Conservation (phyloP, 2,797 vertebrate genomes). For the Corythornis leucogaster region DNA sequence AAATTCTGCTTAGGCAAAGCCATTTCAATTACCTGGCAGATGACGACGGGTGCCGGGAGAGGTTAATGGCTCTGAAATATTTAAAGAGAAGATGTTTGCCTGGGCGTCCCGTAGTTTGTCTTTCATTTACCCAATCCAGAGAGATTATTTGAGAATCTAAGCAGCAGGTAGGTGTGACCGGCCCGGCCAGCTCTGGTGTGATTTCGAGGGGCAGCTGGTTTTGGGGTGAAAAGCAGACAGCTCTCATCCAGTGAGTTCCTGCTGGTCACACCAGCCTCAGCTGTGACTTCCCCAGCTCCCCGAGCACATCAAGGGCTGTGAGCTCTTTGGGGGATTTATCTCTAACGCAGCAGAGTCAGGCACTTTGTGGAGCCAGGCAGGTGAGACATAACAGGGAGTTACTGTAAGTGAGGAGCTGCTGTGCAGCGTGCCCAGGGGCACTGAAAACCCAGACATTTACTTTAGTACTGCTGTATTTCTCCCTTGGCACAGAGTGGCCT, state of each 20-base stretch:
- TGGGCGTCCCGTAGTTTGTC: accelerated
- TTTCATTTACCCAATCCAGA: not conserved
- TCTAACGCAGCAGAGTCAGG: not conserved
- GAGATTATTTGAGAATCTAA: not conserved
- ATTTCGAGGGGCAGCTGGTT: accelerated
- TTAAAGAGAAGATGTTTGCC: not conserved
- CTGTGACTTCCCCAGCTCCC: not conserved
- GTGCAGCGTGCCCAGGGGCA: not conserved
- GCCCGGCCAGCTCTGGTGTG: accelerated
- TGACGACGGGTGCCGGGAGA: not conserved
- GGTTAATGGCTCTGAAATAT: slow-evolving; percentile 24
- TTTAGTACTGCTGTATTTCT: not conserved
- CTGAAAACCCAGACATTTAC: not conserved
- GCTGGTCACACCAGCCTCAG: not conserved
- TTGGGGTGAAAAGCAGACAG: not conserved
- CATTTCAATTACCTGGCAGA: slow-evolving; percentile 38
- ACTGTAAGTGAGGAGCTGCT: not conserved
- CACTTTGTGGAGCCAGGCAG: not conserved
- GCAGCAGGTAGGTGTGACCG: accelerated
- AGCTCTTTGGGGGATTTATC: not conserved
- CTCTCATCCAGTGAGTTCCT: not conserved
- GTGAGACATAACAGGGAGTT: not conserved
- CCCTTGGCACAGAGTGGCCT: not conserved
- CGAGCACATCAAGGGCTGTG: not conserved
- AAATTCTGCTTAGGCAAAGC: slow-evolving; percentile 42